Evolutionary conservation across 2,888 invertebrate genomes (phyloP).

Genomic region (Stenurella melanura): DNA sequence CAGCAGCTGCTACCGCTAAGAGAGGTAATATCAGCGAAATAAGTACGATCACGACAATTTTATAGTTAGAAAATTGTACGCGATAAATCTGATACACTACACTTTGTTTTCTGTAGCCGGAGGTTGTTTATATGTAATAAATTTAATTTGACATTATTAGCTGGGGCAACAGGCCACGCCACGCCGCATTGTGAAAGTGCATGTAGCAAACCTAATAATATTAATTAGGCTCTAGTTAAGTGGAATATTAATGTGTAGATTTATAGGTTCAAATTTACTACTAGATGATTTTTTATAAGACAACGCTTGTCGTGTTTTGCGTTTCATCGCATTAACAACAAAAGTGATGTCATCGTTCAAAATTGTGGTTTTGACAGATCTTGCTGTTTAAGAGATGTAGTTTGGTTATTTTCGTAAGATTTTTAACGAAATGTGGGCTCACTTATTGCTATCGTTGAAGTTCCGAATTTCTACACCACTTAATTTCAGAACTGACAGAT

Average conservation of each 20-base stretch:
- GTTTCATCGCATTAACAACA: not conserved
- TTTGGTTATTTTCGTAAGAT: no score
- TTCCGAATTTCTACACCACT: no score
- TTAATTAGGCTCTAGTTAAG: not conserved
- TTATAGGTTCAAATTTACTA: not conserved
- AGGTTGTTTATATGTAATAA: not conserved
- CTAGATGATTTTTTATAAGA: not conserved
- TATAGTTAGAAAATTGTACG: conserved; percentile 13
- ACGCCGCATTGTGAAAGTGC: not conserved
- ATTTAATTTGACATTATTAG: not conserved
- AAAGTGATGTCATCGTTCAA: no score
- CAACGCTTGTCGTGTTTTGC: not conserved
- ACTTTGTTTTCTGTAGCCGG: not conserved
- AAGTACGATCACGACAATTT: conserved; percentile 13
- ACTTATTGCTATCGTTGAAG: no score
- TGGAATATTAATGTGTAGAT: not conserved
- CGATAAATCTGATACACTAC: not conserved
- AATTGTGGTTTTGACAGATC: no score
- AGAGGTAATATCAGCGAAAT: conserved; percentile 12
- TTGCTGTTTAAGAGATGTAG: no score
- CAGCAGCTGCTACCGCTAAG: conserved; percentile 26
- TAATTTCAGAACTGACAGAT: no score
- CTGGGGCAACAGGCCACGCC: not conserved
- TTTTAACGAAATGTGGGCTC: no score
- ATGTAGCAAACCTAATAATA: not conserved